Evolutionary conservation across 92 coral and sea anemone species (phyloP).

Genomic region (Phymanthus crucifer): DNA sequence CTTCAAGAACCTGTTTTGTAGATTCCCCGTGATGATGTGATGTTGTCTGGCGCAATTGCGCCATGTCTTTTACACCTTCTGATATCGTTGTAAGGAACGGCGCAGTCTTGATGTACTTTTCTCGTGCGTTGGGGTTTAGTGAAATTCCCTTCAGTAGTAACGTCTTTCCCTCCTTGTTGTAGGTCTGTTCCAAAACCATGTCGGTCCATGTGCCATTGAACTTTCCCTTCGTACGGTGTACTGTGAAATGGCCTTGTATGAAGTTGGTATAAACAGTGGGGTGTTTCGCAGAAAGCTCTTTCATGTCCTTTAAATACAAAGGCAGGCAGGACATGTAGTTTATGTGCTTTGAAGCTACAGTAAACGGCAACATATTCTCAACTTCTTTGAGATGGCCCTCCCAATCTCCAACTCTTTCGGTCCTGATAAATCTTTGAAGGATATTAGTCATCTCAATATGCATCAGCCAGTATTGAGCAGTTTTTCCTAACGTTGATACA

Average conservation of each 20-base stretch:
- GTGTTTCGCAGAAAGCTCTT: conserved; percentile 26
- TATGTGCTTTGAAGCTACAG: conserved; percentile 6
- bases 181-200: conserved; percentile 33
- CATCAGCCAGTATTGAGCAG: conserved; percentile 1
- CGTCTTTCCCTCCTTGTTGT: conserved; percentile 7
- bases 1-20: conserved; percentile 21
- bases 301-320: conserved; percentile 29
- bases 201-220: conserved; percentile 30
- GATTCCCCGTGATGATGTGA: conserved; percentile 30
- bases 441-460: conserved; percentile 6
- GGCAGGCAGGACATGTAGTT: conserved; percentile 25
- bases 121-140: conserved; percentile 31
- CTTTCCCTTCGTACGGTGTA: conserved; percentile 27
- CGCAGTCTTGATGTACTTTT: conserved; percentile 38
- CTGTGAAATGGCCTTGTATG: conserved; percentile 24
- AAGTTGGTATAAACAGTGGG: conserved; percentile 22
- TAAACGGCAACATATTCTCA: conserved; percentile 17
- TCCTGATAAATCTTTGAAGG: neutral
- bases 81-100: conserved; percentile 26
- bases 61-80: conserved; percentile 30
- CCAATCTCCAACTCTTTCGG: conserved; percentile 17
- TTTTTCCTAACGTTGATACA: neutral
- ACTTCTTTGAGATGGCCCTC: conserved; percentile 19
- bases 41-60: conserved; percentile 21
- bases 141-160: conserved; percentile 28